Evolutionary conservation across 2,797 vertebrate species (phyloP), one percentile per base, ranked within the genome.

Genomic region (Rhinatrema bivittatum): DNA sequence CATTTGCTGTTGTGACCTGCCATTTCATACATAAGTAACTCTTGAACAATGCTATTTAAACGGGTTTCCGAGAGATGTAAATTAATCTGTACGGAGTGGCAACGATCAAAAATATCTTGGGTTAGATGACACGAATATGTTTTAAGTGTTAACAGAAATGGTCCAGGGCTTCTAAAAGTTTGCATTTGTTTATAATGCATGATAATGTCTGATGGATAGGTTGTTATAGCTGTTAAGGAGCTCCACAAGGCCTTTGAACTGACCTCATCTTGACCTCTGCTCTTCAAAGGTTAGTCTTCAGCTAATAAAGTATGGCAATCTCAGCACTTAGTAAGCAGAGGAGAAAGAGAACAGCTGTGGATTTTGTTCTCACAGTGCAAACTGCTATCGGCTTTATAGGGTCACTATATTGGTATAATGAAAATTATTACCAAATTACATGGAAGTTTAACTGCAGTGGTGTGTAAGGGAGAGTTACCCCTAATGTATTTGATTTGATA

Each of bases 351-450:
- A 87, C 87, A 93, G 89, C 90, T 93, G 90, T 57, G 73, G 63
- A 70, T 86, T 89, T 86, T 81, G 85, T 87, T 76, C 77, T 73
- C 85, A 72, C 79, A 69, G 54, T 71, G 79, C 80, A 83, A 85
- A 86, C 84, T 81, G 62, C 78, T 81, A 77, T 77, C 79, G 86
- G 67, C 79, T 89, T 88, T 88, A 85, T 89, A 79, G 88, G 89
- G 90, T 94, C 91, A 91, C 87, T 90, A 86, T 91, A n/a, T 88
- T 86, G 86, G 93, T 96, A n/a, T n/a, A 94, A 97, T 96, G 91
- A 93, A 94, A 96, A 94, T 93, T 90, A 94, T 93, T 90, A 91
- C 87, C 90, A 89, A 93, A 97, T 94, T 91, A 95, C 93, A 94
- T 87, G 90, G 90, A 88, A 90, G 86, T 92, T 94, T 91, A 81